Evolutionary conservation across 2,797 vertebrate species (phyloP).

Genomic region (Falco rusticolus): DNA sequence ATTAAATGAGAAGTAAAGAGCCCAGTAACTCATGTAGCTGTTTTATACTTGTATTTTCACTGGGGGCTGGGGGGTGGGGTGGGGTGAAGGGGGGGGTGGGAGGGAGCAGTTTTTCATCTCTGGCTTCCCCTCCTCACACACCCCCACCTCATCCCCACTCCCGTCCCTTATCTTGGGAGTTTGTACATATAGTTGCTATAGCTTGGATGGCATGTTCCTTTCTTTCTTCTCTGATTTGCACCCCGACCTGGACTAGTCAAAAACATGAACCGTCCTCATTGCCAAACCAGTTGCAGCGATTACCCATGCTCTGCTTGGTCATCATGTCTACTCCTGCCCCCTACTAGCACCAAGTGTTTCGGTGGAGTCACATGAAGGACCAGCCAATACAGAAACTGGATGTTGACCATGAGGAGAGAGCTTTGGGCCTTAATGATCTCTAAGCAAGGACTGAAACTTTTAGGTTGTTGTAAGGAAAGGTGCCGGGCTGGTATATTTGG

Average conservation of each 20-base stretch:
- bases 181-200: neutral
- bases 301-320: neutral
- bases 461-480: neutral
- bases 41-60: neutral
- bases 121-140: neutral
- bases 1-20: neutral
- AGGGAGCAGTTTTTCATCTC: neutral
- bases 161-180: neutral
- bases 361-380: neutral
- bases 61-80: too few species aligned
- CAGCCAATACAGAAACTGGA: neutral
- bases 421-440: neutral
- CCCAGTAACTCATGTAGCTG: neutral
- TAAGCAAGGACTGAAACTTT: neutral
- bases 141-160: neutral
- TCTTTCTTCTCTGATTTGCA: conserved; percentile 21
- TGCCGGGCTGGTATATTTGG: neutral
- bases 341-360: neutral
- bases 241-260: conserved; percentile 16
- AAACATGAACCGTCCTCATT: neutral
- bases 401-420: neutral
- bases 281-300: neutral
- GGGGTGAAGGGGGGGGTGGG: too few species aligned
- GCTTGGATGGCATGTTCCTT: neutral
- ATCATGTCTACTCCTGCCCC: conserved; percentile 1